Evolutionary conservation across 2,113 vertebrate species (phyloP).

Genomic region (Donacobius atricapilla): DNA sequence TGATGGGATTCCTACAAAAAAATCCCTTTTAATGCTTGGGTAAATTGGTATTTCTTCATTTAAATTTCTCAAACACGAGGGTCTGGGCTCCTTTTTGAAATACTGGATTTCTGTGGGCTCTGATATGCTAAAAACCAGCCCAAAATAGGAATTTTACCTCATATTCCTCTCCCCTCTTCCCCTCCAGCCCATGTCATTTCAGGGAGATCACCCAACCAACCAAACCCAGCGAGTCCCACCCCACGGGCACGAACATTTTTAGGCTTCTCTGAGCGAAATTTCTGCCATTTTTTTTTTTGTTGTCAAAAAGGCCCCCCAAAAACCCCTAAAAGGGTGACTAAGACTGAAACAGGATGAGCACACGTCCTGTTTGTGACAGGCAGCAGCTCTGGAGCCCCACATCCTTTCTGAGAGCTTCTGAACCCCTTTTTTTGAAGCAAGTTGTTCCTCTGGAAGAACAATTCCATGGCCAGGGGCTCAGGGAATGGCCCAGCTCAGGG

Average conservation of each 20-base stretch:
- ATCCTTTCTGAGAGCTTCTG: neutral
- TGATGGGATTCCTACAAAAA: too few species aligned
- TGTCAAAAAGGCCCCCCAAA: neutral
- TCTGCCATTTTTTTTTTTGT: neutral
- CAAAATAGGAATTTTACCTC: neutral
- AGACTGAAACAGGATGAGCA: constrained; percentile 50
- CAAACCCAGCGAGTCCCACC: neutral
- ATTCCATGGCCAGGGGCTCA: neutral
- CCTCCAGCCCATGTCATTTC: neutral
- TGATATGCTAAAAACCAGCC: neutral
- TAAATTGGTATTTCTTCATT: too few species aligned
- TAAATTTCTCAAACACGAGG: neutral
- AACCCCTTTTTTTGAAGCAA: neutral
- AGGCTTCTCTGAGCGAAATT: neutral
- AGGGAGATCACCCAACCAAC: neutral
- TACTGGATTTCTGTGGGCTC: neutral
- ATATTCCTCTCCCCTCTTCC: neutral
- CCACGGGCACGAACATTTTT: neutral
- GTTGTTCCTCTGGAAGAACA: neutral
- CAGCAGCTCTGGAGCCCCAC: neutral
- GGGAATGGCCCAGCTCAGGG: neutral
- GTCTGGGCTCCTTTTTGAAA: neutral
- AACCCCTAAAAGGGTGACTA: neutral
- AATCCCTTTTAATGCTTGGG: too few species aligned
- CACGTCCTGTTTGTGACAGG: neutral